These are phyloP conservation scores for Aquatica leii DNA, from an alignment of 2,888 invertebrate genomes.

Conservation along the genomic window DNA sequence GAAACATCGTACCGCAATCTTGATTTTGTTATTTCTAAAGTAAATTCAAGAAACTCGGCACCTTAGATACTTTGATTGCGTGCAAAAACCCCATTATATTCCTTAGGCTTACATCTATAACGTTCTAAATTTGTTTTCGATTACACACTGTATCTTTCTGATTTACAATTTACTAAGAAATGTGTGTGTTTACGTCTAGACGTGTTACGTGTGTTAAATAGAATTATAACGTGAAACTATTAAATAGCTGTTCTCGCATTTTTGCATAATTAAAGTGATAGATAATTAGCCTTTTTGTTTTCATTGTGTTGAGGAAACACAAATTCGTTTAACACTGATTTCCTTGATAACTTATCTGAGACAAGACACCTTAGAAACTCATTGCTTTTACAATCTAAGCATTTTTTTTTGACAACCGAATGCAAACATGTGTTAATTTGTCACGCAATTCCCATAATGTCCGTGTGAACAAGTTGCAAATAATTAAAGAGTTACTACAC, in stretches of 20 bases:
- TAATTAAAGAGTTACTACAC: constrained; percentile 11
- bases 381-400: too few relatives aligned
- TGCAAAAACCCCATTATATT: constrained; percentile 31
- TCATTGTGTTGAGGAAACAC: too few relatives aligned
- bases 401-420: too few relatives aligned
- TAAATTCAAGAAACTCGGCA: constrained; percentile 27
- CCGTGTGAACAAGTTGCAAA: constrained; percentile 7
- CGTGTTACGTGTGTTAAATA: too few relatives aligned
- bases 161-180: not conserved
- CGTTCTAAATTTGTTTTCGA: constrained; percentile 24
- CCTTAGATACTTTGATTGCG: constrained; percentile 34
- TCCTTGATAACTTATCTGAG: too few relatives aligned
- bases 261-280: too few relatives aligned
- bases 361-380: too few relatives aligned
- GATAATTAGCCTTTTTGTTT: too few relatives aligned
- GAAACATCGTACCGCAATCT: constrained; percentile 20
- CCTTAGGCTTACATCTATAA: constrained; percentile 23
- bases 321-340: too few relatives aligned
- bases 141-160: constrained; percentile 19
- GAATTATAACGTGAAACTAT: too few relatives aligned
- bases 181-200: too few relatives aligned
- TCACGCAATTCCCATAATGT: constrained; percentile 12
- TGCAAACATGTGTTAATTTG: not conserved
- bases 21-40: constrained; percentile 31
- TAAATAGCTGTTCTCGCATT: too few relatives aligned